phyloP scores from a whole-genome alignment of 2,888 invertebrate genomes.

The Odontomyia ornata region DNA sequence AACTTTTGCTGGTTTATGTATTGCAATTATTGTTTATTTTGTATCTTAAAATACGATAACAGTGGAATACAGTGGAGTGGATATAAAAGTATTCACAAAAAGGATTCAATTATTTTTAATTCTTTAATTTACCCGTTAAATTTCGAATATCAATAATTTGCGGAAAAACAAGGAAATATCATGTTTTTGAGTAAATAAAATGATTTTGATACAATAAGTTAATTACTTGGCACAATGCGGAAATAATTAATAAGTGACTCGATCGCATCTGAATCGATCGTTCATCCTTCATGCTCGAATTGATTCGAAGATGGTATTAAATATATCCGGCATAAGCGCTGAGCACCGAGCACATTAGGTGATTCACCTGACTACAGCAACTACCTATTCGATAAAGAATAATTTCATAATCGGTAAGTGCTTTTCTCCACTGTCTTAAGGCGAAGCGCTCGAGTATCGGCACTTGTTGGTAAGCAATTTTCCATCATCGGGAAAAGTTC shows the following conservation, averaged over 20 bases:
- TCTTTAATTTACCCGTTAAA: too few species aligned
- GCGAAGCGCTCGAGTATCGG: background rate
- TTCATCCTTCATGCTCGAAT: too few species aligned
- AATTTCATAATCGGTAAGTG: slow-evolving; percentile 32
- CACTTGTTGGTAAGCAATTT: background rate
- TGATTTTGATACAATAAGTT: too few species aligned
- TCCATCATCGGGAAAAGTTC: slow-evolving; percentile 27
- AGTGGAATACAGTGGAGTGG: too few species aligned
- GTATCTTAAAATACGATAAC: background rate
- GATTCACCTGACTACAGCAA: slow-evolving; percentile 14
- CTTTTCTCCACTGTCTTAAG: background rate
- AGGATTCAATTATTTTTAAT: too few species aligned
- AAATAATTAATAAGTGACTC: too few species aligned
- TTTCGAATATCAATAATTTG: too few species aligned
- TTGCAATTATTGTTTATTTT: background rate
- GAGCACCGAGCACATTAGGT: background rate
- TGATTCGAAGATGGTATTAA: background rate
- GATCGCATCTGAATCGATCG: too few species aligned
- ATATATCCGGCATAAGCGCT: background rate
- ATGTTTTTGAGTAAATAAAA: too few species aligned
- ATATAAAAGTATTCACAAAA: too few species aligned
- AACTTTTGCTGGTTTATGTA: background rate
- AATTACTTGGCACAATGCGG: too few species aligned
- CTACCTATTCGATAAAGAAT: slow-evolving; percentile 2
- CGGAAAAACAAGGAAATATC: too few species aligned